Evolutionary conservation across 2,888 invertebrate genomes (phyloP), one percentile per base, ranked within the genome.

Genomic region (Drosophila conformis): DNA sequence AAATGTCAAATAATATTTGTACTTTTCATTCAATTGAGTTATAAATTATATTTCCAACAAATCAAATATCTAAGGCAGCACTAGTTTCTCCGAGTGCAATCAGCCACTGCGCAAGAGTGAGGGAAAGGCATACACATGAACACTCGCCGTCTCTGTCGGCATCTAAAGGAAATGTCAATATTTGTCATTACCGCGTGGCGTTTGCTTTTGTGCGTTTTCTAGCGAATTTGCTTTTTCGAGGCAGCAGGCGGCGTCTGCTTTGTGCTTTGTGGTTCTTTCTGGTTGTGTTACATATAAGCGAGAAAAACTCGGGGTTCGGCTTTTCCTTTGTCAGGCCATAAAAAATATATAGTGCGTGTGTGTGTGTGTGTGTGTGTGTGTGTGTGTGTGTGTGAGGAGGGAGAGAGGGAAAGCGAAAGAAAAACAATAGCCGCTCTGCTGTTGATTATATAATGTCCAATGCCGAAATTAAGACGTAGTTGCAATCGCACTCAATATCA

Each of bases 141-240:
- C 4, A 27, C 27, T 27, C 15, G 3, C 31, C 13, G 25, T 54
- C 67, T 54, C 67, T 33, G 25, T 67, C 27, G 48, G 40, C 42
- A 48, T 33, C 35, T 46, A 77, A 77, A 79, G 76, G 77, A 77
- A 86, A 86, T 88, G 85, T 88, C 89, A 85, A 85, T 85, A 85
- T 85, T 88, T 85, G 85, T 85, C 75, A 77, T 85, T 85, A 85
- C 85, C 85, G 83, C 89, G 84, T 85, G 76, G 82, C 89, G 67
- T 76, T 82, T 70, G 49, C 63, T 74, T 61, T 69, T 69, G 62
- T 70, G 75, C 79, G 76, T 70, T 84, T 85, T 87, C 84, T 73
- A 75, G 89, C 89, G 87, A 87, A 83, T 64, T 86, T 89, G 33
- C 70, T 69, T 21, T 59, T 27, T 25, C 13, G 51, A 33, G n/a